A percentile compares a stretch with the other conserved stretches of the same genome.
Evolutionary conservation across 2,797 vertebrate species (phyloP).

Genomic region (Monodelphis domestica): DNA sequence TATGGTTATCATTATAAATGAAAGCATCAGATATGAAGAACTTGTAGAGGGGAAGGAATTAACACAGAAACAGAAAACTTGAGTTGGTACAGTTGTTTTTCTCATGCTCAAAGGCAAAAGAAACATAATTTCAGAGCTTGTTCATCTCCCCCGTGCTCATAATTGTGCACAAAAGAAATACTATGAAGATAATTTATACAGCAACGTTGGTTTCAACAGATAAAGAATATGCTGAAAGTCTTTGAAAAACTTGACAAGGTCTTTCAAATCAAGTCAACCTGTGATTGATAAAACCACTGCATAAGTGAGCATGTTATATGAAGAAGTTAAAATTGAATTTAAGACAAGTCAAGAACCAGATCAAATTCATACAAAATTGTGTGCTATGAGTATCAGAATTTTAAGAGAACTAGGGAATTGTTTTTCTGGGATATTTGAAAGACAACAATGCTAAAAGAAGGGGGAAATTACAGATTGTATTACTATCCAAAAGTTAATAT

Average conservation of each 20-base stretch:
- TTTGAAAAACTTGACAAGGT: background rate
- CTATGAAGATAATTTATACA: background rate
- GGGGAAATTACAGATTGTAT: background rate
- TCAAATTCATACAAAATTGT: background rate
- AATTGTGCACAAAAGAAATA: background rate
- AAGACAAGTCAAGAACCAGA: background rate
- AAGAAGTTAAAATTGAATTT: background rate
- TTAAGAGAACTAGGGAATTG: background rate
- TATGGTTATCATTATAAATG: background rate
- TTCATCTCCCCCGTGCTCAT: background rate
- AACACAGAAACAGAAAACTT: background rate
- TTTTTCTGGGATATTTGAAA: background rate
- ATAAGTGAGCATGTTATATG: background rate
- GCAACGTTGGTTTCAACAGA: background rate
- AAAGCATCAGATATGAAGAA: background rate
- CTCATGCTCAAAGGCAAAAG: background rate
- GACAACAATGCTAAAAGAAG: background rate
- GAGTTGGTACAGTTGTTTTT: background rate
- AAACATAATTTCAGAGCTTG: background rate
- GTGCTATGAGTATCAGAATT: background rate
- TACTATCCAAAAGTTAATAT: too few species aligned
- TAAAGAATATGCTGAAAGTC: background rate
- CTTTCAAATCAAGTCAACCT: background rate
- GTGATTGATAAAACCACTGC: background rate
- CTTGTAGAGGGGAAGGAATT: background rate